phyloP scores from a whole-genome alignment of 1,140 invertebrate species.

The Vollenhovia emeryi region DNA sequence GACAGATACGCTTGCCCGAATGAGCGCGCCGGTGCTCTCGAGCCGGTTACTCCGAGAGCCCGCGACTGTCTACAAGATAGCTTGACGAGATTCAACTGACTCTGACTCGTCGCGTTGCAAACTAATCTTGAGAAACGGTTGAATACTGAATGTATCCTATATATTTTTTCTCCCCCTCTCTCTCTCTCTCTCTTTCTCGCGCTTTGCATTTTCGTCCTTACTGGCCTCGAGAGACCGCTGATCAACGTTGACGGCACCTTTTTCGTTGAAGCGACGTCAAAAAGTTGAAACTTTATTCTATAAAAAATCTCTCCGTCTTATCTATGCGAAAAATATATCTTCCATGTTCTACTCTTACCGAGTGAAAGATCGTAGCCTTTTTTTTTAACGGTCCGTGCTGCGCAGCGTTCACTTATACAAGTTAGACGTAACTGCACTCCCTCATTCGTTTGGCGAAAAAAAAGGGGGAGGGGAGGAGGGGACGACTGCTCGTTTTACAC shows the following conservation, averaged over 20 bases:
- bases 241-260: background rate
- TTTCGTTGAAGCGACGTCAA: background rate
- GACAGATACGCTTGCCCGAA: slow-evolving; percentile 54
- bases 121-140: slow-evolving; percentile 38
- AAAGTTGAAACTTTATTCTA: background rate
- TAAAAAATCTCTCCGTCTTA: background rate
- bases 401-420: background rate
- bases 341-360: background rate
- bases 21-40: slow-evolving; percentile 20
- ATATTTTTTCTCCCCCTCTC: no score
- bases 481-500: slow-evolving; percentile 4
- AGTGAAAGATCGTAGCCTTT: background rate
- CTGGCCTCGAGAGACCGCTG: background rate
- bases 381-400: background rate
- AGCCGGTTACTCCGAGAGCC: background rate
- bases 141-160: slow-evolving; percentile 4
- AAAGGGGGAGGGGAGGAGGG: no score
- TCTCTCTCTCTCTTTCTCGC: no score
- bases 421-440: slow-evolving; percentile 1
- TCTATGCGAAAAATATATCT: no score
- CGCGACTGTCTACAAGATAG: slow-evolving; percentile 47
- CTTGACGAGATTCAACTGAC: slow-evolving; percentile 44
- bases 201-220: background rate
- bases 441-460: slow-evolving; percentile 6
- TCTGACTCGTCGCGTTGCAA: slow-evolving; percentile 28